A percentile compares a stretch with the other conserved stretches of the same genome.
Evolutionary conservation across 2,113 vertebrate species (phyloP).

Genomic region (Muntiacus reevesi): DNA sequence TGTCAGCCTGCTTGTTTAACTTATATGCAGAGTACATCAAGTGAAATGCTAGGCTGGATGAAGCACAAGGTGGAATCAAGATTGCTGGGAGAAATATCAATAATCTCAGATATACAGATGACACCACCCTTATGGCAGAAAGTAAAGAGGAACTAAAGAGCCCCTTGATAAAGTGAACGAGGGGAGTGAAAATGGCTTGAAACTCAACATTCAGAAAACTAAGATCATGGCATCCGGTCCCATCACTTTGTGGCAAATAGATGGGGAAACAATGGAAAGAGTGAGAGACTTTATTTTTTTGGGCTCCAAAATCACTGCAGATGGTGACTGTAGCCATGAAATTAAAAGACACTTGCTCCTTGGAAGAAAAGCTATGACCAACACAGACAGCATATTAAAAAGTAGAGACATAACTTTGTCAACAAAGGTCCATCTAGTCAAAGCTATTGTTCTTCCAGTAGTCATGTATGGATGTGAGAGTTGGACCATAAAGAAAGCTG

Average conservation of each 20-base stretch:
- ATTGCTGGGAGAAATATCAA: background rate
- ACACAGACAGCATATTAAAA: background rate
- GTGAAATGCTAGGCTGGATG: fast-evolving
- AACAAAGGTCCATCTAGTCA: background rate
- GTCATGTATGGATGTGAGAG: background rate
- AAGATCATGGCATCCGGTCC: background rate
- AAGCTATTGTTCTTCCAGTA: background rate
- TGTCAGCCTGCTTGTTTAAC: background rate
- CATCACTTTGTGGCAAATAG: background rate
- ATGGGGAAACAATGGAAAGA: background rate
- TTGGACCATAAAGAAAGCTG: background rate
- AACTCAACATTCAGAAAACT: background rate
- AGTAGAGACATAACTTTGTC: background rate
- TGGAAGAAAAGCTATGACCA: background rate
- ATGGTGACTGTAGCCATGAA: background rate
- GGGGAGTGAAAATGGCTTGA: background rate
- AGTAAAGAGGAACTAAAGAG: background rate
- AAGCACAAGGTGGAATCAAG: background rate
- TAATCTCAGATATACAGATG: background rate
- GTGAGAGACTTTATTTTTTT: fast-evolving
- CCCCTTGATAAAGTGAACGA: background rate
- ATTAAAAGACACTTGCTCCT: background rate
- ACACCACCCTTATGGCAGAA: background rate
- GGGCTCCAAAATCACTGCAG: background rate
- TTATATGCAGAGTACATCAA: background rate